Conservation (phyloP, 2,888 invertebrate genomes). For the Nysson spinosus region DNA sequence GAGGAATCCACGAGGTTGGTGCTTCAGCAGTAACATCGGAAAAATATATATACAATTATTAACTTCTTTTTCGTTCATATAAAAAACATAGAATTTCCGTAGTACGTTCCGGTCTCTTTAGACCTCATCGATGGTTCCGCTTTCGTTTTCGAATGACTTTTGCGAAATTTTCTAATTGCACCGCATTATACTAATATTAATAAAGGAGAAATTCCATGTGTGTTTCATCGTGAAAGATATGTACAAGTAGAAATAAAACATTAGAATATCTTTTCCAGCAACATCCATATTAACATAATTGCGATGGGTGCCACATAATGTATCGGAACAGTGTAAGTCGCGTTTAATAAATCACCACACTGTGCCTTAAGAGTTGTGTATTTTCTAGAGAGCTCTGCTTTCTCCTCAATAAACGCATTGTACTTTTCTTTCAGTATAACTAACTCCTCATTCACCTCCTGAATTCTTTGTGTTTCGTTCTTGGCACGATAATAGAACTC, state of each 20-base stretch:
- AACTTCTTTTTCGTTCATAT: constrained; percentile 47
- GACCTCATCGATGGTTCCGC: no score
- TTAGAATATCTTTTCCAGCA: constrained; percentile 78
- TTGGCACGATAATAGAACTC: constrained; percentile 67
- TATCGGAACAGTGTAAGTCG: constrained; percentile 81
- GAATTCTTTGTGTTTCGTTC: constrained; percentile 80
- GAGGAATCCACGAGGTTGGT: constrained; percentile 30
- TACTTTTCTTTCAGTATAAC: constrained; percentile 86
- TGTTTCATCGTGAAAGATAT: constrained; percentile 36
- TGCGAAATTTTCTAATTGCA: constrained; percentile 28
- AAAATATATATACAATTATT: constrained; percentile 55
- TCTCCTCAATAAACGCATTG: constrained; percentile 82
- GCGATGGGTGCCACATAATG: constrained; percentile 81
- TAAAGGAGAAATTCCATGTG: constrained; percentile 31
- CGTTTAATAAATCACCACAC: constrained; percentile 80
- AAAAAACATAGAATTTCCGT: constrained; percentile 55
- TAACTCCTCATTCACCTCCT: constrained; percentile 85
- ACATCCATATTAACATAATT: constrained; percentile 81
- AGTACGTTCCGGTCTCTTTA: no score
- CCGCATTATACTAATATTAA: constrained; percentile 24
- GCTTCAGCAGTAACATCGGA: constrained; percentile 33
- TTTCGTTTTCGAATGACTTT: constrained; percentile 10
- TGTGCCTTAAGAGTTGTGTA: constrained; percentile 81
- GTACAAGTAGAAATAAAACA: constrained; percentile 42
- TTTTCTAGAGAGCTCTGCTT: constrained; percentile 81